phyloP scores from a whole-genome alignment of 2,797 vertebrate species.

The Tiaroga cobitis region DNA sequence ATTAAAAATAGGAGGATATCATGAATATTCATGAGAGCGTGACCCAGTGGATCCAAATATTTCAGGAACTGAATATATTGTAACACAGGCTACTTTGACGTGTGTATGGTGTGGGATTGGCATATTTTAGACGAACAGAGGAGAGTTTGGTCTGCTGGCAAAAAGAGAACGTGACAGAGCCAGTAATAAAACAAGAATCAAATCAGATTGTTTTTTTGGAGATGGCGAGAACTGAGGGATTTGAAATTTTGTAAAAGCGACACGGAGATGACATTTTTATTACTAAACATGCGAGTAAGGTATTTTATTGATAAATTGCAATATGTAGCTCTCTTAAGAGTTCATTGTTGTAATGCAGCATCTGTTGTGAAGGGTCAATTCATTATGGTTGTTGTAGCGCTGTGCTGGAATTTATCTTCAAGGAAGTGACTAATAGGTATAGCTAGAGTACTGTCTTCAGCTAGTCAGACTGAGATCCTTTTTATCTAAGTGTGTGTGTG shows the following conservation, averaged over 20 bases:
- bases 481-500: not conserved
- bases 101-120: not conserved
- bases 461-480: not conserved
- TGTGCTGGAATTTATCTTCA: too few relatives aligned
- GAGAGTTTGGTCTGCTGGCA: not conserved
- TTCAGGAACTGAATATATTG: not conserved
- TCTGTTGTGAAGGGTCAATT: too few relatives aligned
- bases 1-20: not conserved
- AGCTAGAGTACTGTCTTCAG: not conserved
- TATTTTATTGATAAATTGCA: not conserved
- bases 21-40: not conserved
- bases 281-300: not conserved
- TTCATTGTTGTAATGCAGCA: not conserved
- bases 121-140: not conserved
- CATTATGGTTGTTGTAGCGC: too few relatives aligned
- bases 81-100: not conserved
- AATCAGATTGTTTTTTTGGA: not conserved
- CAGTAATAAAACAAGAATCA: not conserved
- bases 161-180: not conserved
- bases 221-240: not conserved
- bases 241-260: not conserved
- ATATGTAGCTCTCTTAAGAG: not conserved
- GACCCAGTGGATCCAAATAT: not conserved
- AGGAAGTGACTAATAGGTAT: too few relatives aligned
- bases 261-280: rapidly evolving